phyloP scores from a whole-genome alignment of 2,888 invertebrate species.

The Eupsilia transversa region DNA sequence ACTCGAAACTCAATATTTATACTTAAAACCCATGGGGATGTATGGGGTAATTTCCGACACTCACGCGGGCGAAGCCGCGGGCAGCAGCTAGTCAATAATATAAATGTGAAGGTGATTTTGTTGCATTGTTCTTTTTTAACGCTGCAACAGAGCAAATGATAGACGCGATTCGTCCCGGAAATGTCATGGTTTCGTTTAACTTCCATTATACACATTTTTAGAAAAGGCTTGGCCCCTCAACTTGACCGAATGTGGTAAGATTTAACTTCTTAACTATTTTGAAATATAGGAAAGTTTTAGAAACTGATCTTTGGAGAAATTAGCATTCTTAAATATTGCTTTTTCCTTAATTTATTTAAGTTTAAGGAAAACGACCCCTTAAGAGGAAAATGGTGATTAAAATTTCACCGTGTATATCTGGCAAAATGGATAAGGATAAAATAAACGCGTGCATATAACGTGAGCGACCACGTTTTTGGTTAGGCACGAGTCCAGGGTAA shows the following conservation, averaged over 20 bases:
- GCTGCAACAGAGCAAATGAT: not conserved
- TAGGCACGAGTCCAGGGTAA: not conserved
- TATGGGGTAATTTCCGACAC: too few species aligned
- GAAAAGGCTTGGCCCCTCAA: not conserved
- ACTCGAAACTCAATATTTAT: too few species aligned
- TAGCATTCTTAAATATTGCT: not conserved
- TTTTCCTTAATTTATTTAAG: not conserved
- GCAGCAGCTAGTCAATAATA: too few species aligned
- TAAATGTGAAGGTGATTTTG: not conserved
- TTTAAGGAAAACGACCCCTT: conserved; percentile 6
- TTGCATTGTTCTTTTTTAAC: not conserved
- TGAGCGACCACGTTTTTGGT: not conserved
- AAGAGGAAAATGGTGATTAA: too few species aligned
- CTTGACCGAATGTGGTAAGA: not conserved
- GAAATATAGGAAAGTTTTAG: not conserved
- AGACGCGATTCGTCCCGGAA: not conserved
- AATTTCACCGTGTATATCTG: too few species aligned
- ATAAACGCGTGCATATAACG: not conserved
- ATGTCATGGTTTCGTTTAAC: not conserved
- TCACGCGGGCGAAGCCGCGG: too few species aligned
- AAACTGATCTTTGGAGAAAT: not conserved
- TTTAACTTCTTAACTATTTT: not conserved
- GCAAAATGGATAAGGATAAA: not conserved
- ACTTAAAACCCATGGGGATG: too few species aligned
- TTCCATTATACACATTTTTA: not conserved